Conservation (phyloP, 2,888 invertebrate species). For the Drosophila hamatofila region DNA sequence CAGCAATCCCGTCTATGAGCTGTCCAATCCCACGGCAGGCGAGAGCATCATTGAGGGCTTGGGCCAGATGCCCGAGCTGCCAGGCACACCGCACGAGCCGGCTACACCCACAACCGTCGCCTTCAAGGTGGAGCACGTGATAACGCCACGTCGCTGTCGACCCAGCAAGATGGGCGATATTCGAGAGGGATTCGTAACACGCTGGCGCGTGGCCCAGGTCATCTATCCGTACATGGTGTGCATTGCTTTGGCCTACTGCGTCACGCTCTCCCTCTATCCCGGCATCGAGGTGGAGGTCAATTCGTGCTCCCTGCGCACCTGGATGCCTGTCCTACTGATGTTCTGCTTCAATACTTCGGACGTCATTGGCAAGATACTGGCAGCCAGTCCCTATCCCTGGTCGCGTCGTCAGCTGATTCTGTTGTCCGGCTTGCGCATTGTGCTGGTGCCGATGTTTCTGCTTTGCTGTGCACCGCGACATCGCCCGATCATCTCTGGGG, state of each 20-base stretch:
- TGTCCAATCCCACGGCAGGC: slow-evolving; percentile 88
- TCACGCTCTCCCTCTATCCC: slow-evolving; percentile 95
- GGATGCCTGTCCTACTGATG: slow-evolving; percentile 97
- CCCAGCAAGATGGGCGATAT: slow-evolving; percentile 84
- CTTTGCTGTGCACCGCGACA: slow-evolving; percentile 92
- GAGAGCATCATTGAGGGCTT: slow-evolving; percentile 85
- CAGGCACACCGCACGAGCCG: slow-evolving; percentile 83
- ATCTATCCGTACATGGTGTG: slow-evolving; percentile 97
- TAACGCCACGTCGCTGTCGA: slow-evolving; percentile 83
- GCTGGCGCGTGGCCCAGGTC: slow-evolving; percentile 92
- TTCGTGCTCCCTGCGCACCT: slow-evolving; percentile 92
- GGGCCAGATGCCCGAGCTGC: slow-evolving; percentile 83
- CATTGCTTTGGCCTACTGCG: slow-evolving; percentile 94
- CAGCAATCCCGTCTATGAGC: slow-evolving; percentile 94
- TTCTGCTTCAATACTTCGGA: slow-evolving; percentile 95
- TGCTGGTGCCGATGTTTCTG: slow-evolving; percentile 92
- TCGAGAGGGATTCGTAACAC: slow-evolving; percentile 85
- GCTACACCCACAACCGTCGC: slow-evolving; percentile 83
- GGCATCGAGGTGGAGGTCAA: slow-evolving; percentile 95
- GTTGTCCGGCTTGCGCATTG: slow-evolving; percentile 90
- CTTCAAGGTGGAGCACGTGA: slow-evolving; percentile 85
- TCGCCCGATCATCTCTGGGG: slow-evolving; percentile 90
- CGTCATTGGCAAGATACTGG: slow-evolving; percentile 91
- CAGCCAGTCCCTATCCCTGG: slow-evolving; percentile 93
- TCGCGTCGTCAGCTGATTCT: slow-evolving; percentile 91